Evolutionary conservation across 2,113 vertebrate genomes (phyloP).

Genomic region (Gulo gulo): DNA sequence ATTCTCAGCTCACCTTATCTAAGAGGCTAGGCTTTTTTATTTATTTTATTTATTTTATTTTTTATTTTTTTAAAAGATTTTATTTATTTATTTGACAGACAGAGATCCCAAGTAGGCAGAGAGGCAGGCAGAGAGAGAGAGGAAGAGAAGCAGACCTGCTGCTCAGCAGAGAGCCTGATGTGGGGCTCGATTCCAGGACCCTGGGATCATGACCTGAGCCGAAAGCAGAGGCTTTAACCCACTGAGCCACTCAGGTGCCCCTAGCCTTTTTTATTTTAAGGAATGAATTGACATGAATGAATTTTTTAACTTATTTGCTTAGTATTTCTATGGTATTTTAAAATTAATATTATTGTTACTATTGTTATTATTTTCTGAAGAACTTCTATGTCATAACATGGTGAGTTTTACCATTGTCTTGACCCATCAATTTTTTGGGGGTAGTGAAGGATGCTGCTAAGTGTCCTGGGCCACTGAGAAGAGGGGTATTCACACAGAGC

Average conservation of each 20-base stretch:
- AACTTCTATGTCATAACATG: neutral
- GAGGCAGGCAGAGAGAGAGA: no score
- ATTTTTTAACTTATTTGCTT: neutral
- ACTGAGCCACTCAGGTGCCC: no score
- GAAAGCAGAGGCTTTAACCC: no score
- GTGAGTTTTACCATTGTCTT: neutral
- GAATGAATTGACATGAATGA: neutral
- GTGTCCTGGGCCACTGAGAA: neutral
- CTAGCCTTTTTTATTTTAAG: neutral
- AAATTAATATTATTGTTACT: neutral
- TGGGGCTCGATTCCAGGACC: no score
- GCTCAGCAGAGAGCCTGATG: no score
- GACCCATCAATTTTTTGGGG: neutral
- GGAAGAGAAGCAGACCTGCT: no score
- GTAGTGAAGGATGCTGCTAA: neutral
- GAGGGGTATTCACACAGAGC: neutral
- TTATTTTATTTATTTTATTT: neutral
- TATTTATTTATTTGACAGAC: no score
- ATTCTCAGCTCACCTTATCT: neutral
- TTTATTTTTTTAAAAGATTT: neutral
- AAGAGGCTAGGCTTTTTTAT: neutral
- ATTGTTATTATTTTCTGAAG: neutral
- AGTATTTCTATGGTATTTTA: neutral
- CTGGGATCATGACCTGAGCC: no score
- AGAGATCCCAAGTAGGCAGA: no score